A percentile compares a stretch with the other conserved stretches of the same genome.
These are phyloP conservation scores for Coregonus suidteri DNA, from an alignment of 2,797 vertebrate genomes.

Conservation along the genomic window DNA sequence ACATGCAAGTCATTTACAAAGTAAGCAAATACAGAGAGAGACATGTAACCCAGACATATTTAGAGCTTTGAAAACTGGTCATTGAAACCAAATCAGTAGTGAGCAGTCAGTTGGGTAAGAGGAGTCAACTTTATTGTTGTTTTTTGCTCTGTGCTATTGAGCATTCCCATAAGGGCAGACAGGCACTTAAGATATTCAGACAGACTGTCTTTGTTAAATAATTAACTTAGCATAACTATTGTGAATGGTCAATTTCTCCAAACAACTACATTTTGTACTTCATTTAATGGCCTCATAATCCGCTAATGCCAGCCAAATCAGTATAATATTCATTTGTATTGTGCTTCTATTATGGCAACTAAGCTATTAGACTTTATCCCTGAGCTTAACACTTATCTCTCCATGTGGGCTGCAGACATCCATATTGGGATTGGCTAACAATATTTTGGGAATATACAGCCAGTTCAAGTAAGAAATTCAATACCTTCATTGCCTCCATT, in stretches of 20 bases:
- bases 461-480: background rate
- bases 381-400: slow-evolving; percentile 1
- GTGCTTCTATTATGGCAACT: background rate
- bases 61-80: no score
- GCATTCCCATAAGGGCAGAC: background rate
- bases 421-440: background rate
- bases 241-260: background rate
- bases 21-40: no score
- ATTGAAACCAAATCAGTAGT: no score
- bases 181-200: background rate
- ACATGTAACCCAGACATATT: no score
- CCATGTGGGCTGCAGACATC: background rate
- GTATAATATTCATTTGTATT: background rate
- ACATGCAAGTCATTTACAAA: no score
- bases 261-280: background rate
- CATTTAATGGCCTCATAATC: background rate
- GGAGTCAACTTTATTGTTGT: no score
- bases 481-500: background rate
- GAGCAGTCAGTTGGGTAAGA: no score
- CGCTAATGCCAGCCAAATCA: background rate
- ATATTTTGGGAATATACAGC: background rate
- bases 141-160: background rate
- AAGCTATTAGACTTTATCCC: background rate
- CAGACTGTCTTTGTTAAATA: background rate
- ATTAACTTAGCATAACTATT: background rate